Percentiles rank a stretch among this genome's conserved stretches.
phyloP scores from a whole-genome alignment of 2,113 vertebrate species.

The Rhodinocichla rosea region DNA sequence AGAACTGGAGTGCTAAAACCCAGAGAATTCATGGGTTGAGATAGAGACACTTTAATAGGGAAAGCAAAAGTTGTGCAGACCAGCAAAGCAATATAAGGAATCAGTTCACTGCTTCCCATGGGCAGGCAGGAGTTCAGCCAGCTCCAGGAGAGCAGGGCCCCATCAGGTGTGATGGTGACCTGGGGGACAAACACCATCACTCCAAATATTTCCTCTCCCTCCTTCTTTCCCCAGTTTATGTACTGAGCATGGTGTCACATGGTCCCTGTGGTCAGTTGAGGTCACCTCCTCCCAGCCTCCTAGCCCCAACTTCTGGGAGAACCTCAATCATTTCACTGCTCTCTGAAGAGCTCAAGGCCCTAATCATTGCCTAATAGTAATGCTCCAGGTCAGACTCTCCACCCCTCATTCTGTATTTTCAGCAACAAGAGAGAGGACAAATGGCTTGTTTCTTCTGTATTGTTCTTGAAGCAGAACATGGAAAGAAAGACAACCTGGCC shows the following conservation, averaged over 20 bases:
- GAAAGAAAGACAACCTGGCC: neutral
- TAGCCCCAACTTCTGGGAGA: rapidly evolving
- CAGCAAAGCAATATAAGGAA: neutral
- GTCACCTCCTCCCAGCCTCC: neutral
- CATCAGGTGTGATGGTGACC: rapidly evolving
- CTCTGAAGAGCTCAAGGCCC: neutral
- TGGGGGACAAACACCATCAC: neutral
- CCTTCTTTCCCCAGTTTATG: neutral
- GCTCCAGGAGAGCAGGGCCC: neutral
- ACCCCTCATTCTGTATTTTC: neutral
- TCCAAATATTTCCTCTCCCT: no score
- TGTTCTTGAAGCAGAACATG: neutral
- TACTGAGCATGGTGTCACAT: neutral
- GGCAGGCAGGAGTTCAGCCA: neutral
- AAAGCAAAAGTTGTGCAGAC: neutral
- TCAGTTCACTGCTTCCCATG: neutral
- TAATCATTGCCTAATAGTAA: neutral
- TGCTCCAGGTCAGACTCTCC: neutral
- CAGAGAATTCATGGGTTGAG: neutral
- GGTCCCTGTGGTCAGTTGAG: neutral
- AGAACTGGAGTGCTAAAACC: neutral
- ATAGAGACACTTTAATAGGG: neutral
- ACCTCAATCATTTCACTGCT: neutral
- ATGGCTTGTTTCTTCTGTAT: neutral
- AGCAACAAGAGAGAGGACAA: neutral